Percentiles rank a stretch among this genome's conserved stretches.
phyloP scores from a whole-genome alignment of 2,113 vertebrate species.

The Chrysochloris asiatica region DNA sequence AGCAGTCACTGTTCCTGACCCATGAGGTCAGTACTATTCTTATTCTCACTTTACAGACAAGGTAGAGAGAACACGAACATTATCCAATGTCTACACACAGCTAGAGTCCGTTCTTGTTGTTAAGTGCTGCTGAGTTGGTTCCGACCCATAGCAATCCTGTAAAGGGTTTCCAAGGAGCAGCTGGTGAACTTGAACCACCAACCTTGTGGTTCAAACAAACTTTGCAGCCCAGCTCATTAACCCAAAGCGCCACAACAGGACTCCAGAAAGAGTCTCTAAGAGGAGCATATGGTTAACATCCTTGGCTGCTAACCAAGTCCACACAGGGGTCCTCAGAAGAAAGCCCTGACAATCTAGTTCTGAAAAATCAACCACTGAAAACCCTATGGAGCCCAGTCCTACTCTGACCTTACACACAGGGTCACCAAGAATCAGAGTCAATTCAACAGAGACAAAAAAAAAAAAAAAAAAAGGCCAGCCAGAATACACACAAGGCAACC shows the following conservation, averaged over 20 bases:
- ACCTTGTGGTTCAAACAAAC: no score
- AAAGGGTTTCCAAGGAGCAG: no score
- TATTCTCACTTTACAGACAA: not conserved
- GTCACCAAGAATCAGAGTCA: not conserved
- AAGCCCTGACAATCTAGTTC: not conserved
- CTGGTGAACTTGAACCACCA: no score
- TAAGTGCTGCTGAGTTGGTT: no score
- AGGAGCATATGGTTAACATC: not conserved
- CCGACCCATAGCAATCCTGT: no score
- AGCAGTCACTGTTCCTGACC: not conserved
- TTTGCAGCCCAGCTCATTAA: no score
- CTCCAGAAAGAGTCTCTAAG: no score
- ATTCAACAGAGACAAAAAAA: not conserved
- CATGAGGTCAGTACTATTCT: not conserved
- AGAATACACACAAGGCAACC: not conserved
- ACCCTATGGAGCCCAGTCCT: not conserved
- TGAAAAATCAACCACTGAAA: not conserved
- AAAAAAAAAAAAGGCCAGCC: not conserved
- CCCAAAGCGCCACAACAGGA: no score
- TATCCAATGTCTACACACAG: not conserved
- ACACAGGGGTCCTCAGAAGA: not conserved
- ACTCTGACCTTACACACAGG: not conserved
- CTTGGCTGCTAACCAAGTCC: not conserved
- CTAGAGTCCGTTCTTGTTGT: no score
- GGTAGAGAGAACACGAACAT: not conserved